Base-by-base conservation (phyloP, 2,113 vertebrate genomes). In the Laticauda colubrina region DNA sequence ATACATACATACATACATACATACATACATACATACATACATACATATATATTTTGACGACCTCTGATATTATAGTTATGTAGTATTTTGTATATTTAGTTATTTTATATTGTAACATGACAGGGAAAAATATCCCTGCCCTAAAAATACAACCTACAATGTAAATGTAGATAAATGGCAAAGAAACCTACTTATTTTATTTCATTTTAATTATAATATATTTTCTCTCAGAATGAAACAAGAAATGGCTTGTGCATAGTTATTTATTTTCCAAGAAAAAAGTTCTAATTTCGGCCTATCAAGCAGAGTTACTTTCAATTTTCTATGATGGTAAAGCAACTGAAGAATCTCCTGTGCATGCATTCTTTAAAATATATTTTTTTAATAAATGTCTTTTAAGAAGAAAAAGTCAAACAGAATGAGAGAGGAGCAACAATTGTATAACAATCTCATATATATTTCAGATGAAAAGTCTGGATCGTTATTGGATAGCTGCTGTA, bases 401-500 rank as follows among this genome's bases (percentile, higher is more conserved):
- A 53, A 34, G 26, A 21, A 61, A 89, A 55, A 69, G 26, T 20
- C 10, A 10, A 23, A 43, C 2, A 55, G n/a, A 88, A 26, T 64
- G 61, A 75, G n/a, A 48, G 8, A 39, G 48, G 91, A 69, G 4
- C 7, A 88, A 75, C 55, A 88, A 88, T 6, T 81, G 51, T 34
- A 69, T 88, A 88, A 55, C 51, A 75, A 43, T 87, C n/a, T 75
- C 59, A 75, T 81, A 54, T 29, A 88, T 92, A 92, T 88, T 92
- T 45, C 51, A 69, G 64, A 3, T 12, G 91, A 91, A 87, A 92
- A 64, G 91, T 96, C 43, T 59, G 90, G 3, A 9, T 69, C 18
- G 51, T 94, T 92, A 89, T 23, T 54, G 93, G 45, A 92, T 87
- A 92, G 92, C n/a, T 54, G 4, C 43, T 87, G 39, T 5, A 90